These are phyloP conservation scores for Antheraea assamensis DNA, from an alignment of 2,888 invertebrate species.

Conservation along the genomic window DNA sequence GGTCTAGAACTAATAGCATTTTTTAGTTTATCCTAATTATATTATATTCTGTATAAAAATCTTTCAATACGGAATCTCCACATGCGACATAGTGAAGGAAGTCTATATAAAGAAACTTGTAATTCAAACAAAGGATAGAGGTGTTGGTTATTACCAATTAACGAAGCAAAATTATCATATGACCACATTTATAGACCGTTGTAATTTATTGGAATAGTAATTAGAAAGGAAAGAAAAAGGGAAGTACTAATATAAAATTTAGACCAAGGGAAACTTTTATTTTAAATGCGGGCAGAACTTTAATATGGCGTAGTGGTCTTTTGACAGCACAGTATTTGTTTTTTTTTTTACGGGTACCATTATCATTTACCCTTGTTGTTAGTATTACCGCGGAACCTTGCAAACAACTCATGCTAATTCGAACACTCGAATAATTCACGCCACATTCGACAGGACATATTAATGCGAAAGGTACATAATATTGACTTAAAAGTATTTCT, in stretches of 20 bases:
- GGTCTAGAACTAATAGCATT: too few species aligned
- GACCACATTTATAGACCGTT: neutral
- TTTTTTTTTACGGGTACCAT: neutral
- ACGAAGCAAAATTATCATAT: neutral
- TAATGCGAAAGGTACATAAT: constrained; percentile 44
- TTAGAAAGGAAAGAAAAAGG: neutral
- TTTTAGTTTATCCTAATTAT: neutral
- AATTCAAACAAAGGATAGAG: neutral
- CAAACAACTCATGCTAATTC: constrained; percentile 7
- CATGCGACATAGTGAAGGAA: neutral
- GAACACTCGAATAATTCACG: constrained; percentile 5
- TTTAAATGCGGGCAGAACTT: too few species aligned
- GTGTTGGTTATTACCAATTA: neutral
- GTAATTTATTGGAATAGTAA: neutral
- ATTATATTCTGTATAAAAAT: neutral
- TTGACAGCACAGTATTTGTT: too few species aligned
- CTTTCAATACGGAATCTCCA: neutral
- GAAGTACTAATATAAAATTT: neutral
- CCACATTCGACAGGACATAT: constrained; percentile 25
- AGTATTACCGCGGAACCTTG: neutral
- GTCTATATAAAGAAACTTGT: neutral
- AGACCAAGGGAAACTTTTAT: neutral
- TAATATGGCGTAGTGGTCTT: too few species aligned
- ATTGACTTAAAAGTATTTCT: constrained; percentile 33
- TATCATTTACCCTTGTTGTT: neutral